Evolutionary conservation across 2,888 invertebrate species (phyloP).

Genomic region (Ptychoptera contaminata): DNA sequence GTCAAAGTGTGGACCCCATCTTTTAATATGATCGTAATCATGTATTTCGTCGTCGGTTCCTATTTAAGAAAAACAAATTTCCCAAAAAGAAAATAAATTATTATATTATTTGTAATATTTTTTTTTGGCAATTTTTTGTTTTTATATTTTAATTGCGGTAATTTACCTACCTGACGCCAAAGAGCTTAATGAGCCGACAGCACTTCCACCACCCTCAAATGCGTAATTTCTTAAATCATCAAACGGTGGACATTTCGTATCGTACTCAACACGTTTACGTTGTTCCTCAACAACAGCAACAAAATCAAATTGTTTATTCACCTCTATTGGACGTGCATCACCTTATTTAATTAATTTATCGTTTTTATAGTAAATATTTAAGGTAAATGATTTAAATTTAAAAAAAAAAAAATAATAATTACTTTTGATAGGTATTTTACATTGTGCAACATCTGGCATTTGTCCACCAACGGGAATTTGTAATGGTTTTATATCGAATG

Average conservation of each 20-base stretch:
- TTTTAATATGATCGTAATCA: constrained; percentile 91
- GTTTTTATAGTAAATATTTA: no score
- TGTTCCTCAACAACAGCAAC: constrained; percentile 94
- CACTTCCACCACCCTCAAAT: constrained; percentile 96
- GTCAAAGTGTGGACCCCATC: constrained; percentile 95
- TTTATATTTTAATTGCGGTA: not conserved
- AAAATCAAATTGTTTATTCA: constrained; percentile 65
- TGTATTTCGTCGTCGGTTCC: constrained; percentile 91
- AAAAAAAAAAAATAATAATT: constrained; percentile 16
- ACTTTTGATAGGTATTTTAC: constrained; percentile 46
- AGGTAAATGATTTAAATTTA: not conserved
- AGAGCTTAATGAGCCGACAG: constrained; percentile 90
- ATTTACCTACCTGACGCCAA: constrained; percentile 68
- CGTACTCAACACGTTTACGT: constrained; percentile 88
- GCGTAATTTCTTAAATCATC: constrained; percentile 98
- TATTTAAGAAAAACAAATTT: no score
- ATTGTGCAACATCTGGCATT: constrained; percentile 64
- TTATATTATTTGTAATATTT: constrained; percentile 5
- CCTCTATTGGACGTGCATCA: constrained; percentile 38
- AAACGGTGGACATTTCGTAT: constrained; percentile 94
- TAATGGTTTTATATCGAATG: constrained; percentile 94
- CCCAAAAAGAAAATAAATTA: no score
- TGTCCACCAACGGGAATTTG: constrained; percentile 91
- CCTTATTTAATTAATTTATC: constrained; percentile 33
- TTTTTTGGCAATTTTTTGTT: not conserved